phyloP scores from a whole-genome alignment of 92 coral and sea anemone species.

The Bergia puertoricense region DNA sequence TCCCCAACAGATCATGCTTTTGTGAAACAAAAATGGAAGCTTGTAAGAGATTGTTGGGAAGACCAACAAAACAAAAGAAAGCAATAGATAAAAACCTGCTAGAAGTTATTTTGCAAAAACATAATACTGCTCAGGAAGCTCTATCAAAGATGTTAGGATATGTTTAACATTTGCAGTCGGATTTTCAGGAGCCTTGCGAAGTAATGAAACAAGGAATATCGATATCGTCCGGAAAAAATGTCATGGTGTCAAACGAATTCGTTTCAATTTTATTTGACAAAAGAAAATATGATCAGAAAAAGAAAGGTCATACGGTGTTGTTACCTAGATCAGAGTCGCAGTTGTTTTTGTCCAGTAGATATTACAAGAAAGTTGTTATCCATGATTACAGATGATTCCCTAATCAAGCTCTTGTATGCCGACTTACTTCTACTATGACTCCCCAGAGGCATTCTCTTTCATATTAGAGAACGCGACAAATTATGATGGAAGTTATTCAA shows the following conservation, averaged over 20 bases:
- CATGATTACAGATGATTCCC: conserved; percentile 37
- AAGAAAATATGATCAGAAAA: too few relatives aligned
- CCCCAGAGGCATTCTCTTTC: conserved; percentile 32
- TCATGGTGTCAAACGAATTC: too few relatives aligned
- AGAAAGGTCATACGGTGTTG: too few relatives aligned
- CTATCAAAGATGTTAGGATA: background rate
- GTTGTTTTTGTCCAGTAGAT: conserved; percentile 38
- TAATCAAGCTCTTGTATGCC: conserved; percentile 22
- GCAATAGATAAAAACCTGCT: too few relatives aligned
- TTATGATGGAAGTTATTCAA: conserved; percentile 21
- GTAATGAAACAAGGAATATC: too few relatives aligned
- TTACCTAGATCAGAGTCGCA: background rate
- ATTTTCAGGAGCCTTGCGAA: too few relatives aligned
- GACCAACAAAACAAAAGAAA: too few relatives aligned
- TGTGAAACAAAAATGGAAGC: conserved; percentile 64
- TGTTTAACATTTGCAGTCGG: too few relatives aligned
- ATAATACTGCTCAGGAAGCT: conserved; percentile 17
- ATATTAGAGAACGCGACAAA: conserved; percentile 52
- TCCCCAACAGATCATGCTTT: conserved; percentile 60
- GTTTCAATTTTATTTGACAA: too few relatives aligned
- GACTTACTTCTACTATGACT: conserved; percentile 20
- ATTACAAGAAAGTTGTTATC: background rate
- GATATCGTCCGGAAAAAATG: too few relatives aligned
- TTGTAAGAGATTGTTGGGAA: conserved; percentile 36
- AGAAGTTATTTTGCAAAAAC: too few relatives aligned